Evolutionary conservation across 2,113 vertebrate species (phyloP).

Genomic region (Echinops telfairi): DNA sequence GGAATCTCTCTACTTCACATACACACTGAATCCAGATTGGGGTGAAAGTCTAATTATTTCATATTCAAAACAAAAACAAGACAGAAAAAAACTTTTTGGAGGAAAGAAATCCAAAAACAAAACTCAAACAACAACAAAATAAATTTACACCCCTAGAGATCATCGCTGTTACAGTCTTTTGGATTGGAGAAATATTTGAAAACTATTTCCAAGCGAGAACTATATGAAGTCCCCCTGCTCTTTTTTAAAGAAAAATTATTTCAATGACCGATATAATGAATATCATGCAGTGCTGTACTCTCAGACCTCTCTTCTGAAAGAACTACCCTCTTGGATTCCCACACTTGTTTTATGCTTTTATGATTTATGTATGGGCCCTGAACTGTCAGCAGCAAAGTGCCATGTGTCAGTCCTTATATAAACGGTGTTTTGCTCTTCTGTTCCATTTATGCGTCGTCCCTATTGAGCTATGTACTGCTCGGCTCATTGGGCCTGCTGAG

Average conservation of each 20-base stretch:
- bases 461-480: too few species aligned
- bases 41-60: constrained; percentile 2
- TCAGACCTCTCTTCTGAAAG: background rate
- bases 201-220: constrained; percentile 8
- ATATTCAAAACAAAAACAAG: background rate
- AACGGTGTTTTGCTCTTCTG: too few species aligned
- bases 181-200: background rate
- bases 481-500: too few species aligned
- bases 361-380: too few species aligned
- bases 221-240: background rate
- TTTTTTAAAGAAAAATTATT: background rate
- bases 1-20: background rate
- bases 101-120: background rate
- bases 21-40: background rate
- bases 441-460: too few species aligned
- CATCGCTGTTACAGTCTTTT: background rate
- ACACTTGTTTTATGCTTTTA: background rate
- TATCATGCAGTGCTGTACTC: background rate
- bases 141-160: background rate
- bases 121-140: background rate
- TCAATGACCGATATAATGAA: background rate
- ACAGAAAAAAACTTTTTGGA: background rate
- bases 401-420: too few species aligned
- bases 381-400: too few species aligned
- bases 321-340: background rate